Evolutionary conservation across 2,797 vertebrate species (phyloP), one percentile per base, ranked within the genome.

Genomic region (Mormyrus proboscirostris): DNA sequence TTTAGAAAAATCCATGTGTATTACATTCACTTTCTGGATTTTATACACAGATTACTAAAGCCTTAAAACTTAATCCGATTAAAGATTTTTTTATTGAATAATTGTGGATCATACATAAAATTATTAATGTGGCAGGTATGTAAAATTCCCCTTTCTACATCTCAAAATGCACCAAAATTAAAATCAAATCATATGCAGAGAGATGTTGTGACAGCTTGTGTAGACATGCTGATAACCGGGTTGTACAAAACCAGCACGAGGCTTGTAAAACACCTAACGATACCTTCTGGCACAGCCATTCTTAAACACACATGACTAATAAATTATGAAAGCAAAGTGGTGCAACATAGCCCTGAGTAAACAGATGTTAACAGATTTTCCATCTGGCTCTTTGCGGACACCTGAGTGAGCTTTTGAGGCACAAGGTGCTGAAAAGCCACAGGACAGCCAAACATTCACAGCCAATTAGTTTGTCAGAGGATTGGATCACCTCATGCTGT

Each of bases 341-440:
- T 14, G 57, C 83, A 49, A 14, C 83, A 90, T 83, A 88, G 92
- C 85, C 88, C n/a, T 55, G 57, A 89, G 89, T 92, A 92, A 91
- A 91, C 84, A 93, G 91, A 91, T 89, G 88, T 62, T 33, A 91
- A 93, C 91, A 2, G 44, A 12, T 93, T 94, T 90, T 89, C 91
- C 94, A 95, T 93, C 90, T 94, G 93, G 55, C 25, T 90, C 88
- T 90, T 91, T 88, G 90, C 59, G 22, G 47, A 92, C 94, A 95
- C 92, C 94, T 94, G 92, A 94, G 91, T 91, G 91, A 9, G 88
- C 90, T 93, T 92, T 92, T 84, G 93, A 89, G 62, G 51, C 88
- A 90, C 91, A 89, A 88, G 19, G 82, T 92, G 90, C 92, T 93
- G 93, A 92, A 91, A 94, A 94, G 92, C 29, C 2, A 47, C 89